These are phyloP conservation scores for Leptopilina boulardi DNA, from an alignment of 1,140 invertebrate species.

Conservation along the genomic window DNA sequence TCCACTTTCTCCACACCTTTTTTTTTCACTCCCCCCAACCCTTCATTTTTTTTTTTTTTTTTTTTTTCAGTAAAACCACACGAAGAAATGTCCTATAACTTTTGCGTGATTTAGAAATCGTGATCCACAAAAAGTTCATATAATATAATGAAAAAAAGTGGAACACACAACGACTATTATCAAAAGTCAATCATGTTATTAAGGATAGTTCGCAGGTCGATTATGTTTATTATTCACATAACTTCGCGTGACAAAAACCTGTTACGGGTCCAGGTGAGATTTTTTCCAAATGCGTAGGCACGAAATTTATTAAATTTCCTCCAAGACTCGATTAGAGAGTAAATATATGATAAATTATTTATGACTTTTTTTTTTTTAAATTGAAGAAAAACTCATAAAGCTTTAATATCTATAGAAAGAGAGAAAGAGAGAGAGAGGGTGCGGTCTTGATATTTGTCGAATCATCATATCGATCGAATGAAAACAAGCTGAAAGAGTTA, in stretches of 20 bases:
- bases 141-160: constrained; percentile 33
- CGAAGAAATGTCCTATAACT: not conserved
- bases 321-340: no score
- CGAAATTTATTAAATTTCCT: not conserved
- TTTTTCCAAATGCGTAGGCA: constrained; percentile 25
- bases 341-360: no score
- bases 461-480: constrained; percentile 28
- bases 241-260: constrained; percentile 34
- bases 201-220: constrained; percentile 7
- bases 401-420: not conserved
- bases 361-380: not conserved
- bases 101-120: constrained; percentile 30
- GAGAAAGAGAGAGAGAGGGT: no score
- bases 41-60: no score
- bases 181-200: constrained; percentile 44
- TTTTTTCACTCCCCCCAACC: not conserved
- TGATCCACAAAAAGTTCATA: constrained; percentile 27
- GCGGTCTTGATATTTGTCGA: constrained; percentile 31
- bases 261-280: constrained; percentile 9
- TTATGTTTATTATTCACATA: not conserved
- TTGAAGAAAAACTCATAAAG: not conserved
- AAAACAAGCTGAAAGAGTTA: constrained; percentile 29
- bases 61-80: not conserved
- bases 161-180: constrained; percentile 32
- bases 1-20: not conserved